phyloP scores from a whole-genome alignment of 2,888 invertebrate species.

The Strigamia maritima region DNA sequence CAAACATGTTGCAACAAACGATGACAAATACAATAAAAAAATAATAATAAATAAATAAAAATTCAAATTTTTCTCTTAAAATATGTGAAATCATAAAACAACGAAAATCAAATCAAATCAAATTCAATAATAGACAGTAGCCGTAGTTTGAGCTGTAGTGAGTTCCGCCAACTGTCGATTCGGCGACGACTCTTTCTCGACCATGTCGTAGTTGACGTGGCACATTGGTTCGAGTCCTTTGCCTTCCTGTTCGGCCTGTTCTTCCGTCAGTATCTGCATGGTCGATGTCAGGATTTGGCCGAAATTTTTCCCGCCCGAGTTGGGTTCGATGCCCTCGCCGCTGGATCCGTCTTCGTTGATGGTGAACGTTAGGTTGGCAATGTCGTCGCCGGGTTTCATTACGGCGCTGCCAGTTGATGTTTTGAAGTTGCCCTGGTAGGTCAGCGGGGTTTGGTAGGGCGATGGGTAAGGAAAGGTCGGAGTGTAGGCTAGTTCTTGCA shows the following conservation, averaged over 20 bases:
- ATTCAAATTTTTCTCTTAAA: no score
- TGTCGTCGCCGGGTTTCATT: neutral
- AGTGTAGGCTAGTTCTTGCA: neutral
- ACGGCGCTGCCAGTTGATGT: neutral
- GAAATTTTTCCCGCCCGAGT: neutral
- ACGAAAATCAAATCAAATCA: no score
- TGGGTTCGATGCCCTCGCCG: neutral
- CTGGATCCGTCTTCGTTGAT: neutral
- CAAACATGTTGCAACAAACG: no score
- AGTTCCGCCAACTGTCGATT: slow-evolving; percentile 16
- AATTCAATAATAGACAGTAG: neutral
- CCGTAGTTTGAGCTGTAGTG: neutral
- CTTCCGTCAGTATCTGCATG: slow-evolving; percentile 34
- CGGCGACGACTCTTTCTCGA: slow-evolving; percentile 25
- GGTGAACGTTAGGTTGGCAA: neutral
- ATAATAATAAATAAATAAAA: no score
- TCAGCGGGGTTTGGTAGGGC: neutral
- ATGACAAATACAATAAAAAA: no score
- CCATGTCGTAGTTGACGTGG: slow-evolving; percentile 34
- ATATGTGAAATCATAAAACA: no score
- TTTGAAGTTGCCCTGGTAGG: neutral
- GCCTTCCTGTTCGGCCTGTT: slow-evolving; percentile 5
- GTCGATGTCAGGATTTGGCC: slow-evolving; percentile 34
- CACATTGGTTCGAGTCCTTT: slow-evolving; percentile 19
- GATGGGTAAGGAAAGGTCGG: neutral